Conservation (phyloP, 2,888 invertebrate species). For the Lumbricus terrestris region DNA sequence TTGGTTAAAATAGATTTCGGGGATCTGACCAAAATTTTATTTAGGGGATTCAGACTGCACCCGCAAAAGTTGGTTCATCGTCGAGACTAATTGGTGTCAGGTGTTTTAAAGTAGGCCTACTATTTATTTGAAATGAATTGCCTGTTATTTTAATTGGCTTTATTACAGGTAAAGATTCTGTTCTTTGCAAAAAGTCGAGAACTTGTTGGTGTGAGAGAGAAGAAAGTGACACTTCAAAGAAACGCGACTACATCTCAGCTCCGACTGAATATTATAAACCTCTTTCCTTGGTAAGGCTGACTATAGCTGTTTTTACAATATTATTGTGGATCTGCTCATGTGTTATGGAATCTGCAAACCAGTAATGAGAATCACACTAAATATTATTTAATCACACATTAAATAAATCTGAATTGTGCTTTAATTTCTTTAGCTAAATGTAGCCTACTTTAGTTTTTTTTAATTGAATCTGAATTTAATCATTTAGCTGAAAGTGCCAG, state of each 20-base stretch:
- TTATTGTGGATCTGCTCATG: not conserved
- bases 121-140: not conserved
- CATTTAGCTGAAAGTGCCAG: no score
- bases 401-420: no score
- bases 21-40: no score
- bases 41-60: no score
- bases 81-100: not conserved
- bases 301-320: no score
- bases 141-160: not conserved
- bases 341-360: no score
- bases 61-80: not conserved
- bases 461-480: no score
- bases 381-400: no score
- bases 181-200: conserved; percentile 91
- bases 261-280: conserved; percentile 30
- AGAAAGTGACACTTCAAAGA: not conserved
- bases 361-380: not conserved
- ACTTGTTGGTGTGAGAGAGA: conserved; percentile 66
- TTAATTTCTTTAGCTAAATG: no score
- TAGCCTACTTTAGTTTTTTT: no score
- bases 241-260: conserved; percentile 31
- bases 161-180: conserved; percentile 62
- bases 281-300: conserved; percentile 38
- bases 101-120: not conserved
- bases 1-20: no score